Conservation (phyloP, 2,113 vertebrate genomes). For the Rhagologus leucostigma region DNA sequence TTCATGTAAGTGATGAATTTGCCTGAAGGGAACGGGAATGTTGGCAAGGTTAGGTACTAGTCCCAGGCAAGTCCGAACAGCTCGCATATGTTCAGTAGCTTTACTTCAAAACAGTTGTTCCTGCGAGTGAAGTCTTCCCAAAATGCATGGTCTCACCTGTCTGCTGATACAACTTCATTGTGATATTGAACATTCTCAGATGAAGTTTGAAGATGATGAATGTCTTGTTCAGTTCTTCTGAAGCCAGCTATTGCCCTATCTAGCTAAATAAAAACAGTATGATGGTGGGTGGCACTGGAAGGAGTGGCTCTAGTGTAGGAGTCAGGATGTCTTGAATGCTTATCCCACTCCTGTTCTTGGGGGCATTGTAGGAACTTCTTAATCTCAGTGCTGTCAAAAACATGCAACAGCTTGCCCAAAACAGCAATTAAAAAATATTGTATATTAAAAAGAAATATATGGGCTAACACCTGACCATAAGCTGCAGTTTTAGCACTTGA, state of each 20-base stretch:
- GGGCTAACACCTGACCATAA: background rate
- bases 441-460: background rate
- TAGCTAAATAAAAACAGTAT: background rate
- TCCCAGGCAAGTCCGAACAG: background rate
- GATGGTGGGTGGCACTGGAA: background rate
- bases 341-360: background rate
- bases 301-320: background rate
- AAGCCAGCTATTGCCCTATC: background rate
- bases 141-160: background rate
- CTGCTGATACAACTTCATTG: background rate
- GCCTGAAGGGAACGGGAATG: background rate
- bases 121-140: background rate
- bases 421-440: background rate
- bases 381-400: background rate
- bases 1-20: background rate
- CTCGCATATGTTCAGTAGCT: background rate
- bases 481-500: background rate
- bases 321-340: background rate
- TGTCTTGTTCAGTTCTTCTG: background rate
- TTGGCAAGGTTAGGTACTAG: background rate
- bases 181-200: background rate
- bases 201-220: background rate
- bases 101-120: background rate
- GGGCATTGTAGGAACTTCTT: background rate
- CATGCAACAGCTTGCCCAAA: background rate